Conservation (phyloP, 2,888 invertebrate species). For the Cyaniris semiargus region DNA sequence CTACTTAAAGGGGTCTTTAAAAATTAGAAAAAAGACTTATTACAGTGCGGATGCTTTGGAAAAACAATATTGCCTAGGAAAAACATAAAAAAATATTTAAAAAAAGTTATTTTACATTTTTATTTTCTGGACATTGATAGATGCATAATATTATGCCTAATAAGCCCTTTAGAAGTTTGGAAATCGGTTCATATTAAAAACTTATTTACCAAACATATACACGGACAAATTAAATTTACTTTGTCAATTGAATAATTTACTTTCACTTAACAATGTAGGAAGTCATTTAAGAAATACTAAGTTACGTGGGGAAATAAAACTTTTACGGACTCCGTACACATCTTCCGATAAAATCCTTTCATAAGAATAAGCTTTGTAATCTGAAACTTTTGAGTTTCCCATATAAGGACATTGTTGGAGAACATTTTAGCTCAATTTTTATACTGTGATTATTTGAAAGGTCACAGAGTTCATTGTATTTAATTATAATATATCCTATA, state of each 20-base stretch:
- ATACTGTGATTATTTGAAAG: not conserved
- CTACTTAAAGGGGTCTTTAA: not conserved
- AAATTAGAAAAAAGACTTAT: not conserved
- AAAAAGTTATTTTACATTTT: no score
- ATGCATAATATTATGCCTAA: no score
- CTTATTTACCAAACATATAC: not conserved
- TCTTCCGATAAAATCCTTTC: slow-evolving; percentile 36
- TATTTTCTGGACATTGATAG: no score
- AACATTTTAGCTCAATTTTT: not conserved
- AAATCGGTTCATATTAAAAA: not conserved
- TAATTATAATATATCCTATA: not conserved
- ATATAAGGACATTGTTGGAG: not conserved
- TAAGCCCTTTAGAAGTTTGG: no score
- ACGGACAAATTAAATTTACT: not conserved
- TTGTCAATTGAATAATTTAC: not conserved
- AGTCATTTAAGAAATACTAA: not conserved
- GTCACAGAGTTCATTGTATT: not conserved
- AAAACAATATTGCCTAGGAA: no score
- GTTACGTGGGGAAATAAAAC: not conserved
- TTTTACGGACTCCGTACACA: slow-evolving; percentile 29
- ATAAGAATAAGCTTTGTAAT: slow-evolving; percentile 22
- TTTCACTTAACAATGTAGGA: not conserved
- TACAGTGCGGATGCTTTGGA: no score
- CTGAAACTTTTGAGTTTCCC: slow-evolving; percentile 1
- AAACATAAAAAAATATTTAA: no score